Evolutionary conservation across 2,888 invertebrate species (phyloP).

Genomic region (Trachelus troglodyta): DNA sequence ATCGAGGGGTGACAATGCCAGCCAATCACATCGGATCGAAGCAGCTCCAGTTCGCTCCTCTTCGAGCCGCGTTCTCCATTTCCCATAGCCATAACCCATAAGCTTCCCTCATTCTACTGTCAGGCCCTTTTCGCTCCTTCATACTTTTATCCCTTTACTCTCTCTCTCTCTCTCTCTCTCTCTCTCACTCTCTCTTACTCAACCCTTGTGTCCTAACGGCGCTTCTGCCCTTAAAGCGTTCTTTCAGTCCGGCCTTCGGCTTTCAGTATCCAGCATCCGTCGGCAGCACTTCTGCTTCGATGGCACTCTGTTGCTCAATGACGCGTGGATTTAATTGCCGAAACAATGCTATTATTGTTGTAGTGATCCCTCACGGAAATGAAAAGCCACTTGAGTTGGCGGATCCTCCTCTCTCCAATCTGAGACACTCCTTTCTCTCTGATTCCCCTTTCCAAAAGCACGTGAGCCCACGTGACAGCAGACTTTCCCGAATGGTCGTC

Average conservation of each 20-base stretch:
- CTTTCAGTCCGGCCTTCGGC: slow-evolving; percentile 9
- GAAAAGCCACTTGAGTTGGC: slow-evolving; percentile 6
- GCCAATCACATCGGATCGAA: slow-evolving; percentile 41
- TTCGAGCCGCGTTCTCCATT: too few species aligned
- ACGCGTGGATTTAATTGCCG: slow-evolving; percentile 22
- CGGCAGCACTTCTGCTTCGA: too few species aligned
- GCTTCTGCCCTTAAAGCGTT: neutral
- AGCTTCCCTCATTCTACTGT: too few species aligned
- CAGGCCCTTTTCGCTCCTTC: neutral
- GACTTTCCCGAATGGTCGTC: too few species aligned
- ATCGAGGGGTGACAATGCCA: slow-evolving; percentile 43
- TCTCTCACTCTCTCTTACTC: neutral
- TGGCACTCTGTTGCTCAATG: neutral
- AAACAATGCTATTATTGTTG: slow-evolving; percentile 19
- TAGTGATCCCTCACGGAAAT: neutral
- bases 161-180: neutral
- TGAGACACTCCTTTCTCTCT: too few species aligned
- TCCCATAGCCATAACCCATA: too few species aligned
- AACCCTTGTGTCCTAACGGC: neutral
- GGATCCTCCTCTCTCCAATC: neutral
- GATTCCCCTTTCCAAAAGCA: too few species aligned
- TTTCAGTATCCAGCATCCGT: too few species aligned
- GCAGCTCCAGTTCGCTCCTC: slow-evolving; percentile 7
- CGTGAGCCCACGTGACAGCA: too few species aligned
- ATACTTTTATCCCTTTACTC: neutral